These are phyloP conservation scores for Thunnus thynnus DNA, from an alignment of 2,113 vertebrate genomes.

Conservation along the genomic window DNA sequence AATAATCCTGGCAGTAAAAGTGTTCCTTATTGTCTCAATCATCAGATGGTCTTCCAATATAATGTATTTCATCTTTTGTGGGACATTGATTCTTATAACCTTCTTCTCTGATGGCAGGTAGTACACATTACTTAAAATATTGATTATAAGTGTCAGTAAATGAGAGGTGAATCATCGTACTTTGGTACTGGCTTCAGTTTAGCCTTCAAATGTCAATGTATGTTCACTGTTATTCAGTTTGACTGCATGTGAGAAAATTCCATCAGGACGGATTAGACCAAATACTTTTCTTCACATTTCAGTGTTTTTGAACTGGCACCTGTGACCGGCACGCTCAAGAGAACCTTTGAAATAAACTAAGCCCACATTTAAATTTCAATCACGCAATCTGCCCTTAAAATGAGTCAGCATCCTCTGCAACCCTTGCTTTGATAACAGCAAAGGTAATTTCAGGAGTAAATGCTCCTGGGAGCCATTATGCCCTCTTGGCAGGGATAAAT, in stretches of 20 bases:
- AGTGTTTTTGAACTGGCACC: conserved; percentile 1
- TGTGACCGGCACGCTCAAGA: background rate
- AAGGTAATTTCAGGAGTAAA: conserved; percentile 40
- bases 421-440: conserved; percentile 10
- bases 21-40: background rate
- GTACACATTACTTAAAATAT: background rate
- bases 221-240: background rate
- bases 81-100: background rate
- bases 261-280: background rate
- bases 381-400: conserved; percentile 4
- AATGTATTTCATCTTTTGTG: conserved; percentile 10
- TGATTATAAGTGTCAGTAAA: background rate
- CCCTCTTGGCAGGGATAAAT: conserved; percentile 43
- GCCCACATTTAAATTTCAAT: conserved; percentile 45
- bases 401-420: conserved; percentile 14
- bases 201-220: background rate
- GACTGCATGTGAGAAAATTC: background rate
- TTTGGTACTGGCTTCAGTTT: background rate
- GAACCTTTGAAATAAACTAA: conserved; percentile 3
- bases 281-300: conserved; percentile 18
- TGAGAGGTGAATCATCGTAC: conserved; percentile 25
- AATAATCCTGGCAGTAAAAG: conserved; percentile 6
- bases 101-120: fast-evolving
- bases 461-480: conserved; percentile 21
- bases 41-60: background rate